Evolutionary conservation across 1,140 invertebrate species (phyloP), one percentile per base, ranked within the genome.

Genomic region (Drosophila sucinea): DNA sequence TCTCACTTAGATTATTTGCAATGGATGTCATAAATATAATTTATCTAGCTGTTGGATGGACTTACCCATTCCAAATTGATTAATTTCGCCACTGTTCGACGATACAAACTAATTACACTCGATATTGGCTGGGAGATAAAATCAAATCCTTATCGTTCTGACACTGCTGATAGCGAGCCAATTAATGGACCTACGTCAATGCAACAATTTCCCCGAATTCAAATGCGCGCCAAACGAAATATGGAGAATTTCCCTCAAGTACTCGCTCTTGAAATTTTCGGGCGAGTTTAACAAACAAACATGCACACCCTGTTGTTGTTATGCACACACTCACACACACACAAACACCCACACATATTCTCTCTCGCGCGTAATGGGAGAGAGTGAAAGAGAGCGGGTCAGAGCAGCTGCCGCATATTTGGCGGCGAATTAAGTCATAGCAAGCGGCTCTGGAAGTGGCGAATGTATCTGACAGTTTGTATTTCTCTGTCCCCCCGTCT

Each of bases 341-440:
- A 29, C 44, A 54, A 64, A 66, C 38, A 64, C 76, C 60, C 38
- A 35, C 8, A 38, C 17, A 17, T 17, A 17, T 17, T 32, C 44
- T 60, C 56, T 76, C 73, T 64, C 62, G 11, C 35, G 33, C 64
- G 17, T 17, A 17, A 17, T 60, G 60, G 38, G 10, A 27, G 10
- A n/a, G 10, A 33, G 1, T 58, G 10, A 7, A 23, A 67, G 41
- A 32, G 40, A 44, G 29, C 67, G 11, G 40, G 25, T 40, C 55
- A 25, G 60, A 72, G 70, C 75, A 77, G 71, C 75, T 77, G 76
- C 76, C 72, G 76, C 76, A 75, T 41, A 71, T 75, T 64, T 62
- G 33, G 27, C 72, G 76, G 76, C 76, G 76, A 78, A 75, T 78
- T 78, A 11, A 8, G 0, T 11, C 17, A 29, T 62, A 47, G 47